Evolutionary conservation across 2,888 invertebrate species (phyloP).

Genomic region (Platerodrilus igneus): DNA sequence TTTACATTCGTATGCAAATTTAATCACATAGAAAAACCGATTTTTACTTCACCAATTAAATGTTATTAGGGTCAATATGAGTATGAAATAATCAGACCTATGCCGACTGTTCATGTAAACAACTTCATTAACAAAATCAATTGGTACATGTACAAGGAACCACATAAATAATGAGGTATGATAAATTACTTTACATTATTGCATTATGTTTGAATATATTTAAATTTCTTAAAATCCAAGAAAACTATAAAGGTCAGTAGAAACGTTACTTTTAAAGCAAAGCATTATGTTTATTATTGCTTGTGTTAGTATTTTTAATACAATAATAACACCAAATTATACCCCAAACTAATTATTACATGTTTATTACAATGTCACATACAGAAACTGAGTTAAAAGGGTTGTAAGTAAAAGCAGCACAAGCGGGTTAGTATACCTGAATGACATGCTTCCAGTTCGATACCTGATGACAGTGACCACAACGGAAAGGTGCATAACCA

Average conservation of each 20-base stretch:
- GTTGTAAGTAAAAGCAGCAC: constrained; percentile 40
- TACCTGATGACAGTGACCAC: constrained; percentile 76
- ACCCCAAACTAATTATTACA: constrained; percentile 13
- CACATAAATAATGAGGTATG: neutral
- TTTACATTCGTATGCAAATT: too few relatives aligned
- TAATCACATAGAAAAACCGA: too few relatives aligned
- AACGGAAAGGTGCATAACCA: constrained; percentile 60
- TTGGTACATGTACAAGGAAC: too few relatives aligned
- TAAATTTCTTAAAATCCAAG: neutral
- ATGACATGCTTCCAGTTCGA: constrained; percentile 84
- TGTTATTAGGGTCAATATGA: too few relatives aligned
- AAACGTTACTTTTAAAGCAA: neutral
- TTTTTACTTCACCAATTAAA: too few relatives aligned
- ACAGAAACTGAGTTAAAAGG: constrained; percentile 19
- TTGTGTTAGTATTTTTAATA: too few relatives aligned
- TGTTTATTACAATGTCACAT: constrained; percentile 9
- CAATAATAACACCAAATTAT: too few relatives aligned
- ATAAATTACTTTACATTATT: neutral
- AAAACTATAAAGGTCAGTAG: neutral
- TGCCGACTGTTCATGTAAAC: too few relatives aligned
- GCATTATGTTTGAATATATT: neutral
- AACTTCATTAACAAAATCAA: too few relatives aligned
- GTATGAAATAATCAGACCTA: too few relatives aligned
- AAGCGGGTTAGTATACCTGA: constrained; percentile 61
- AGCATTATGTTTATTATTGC: too few relatives aligned